Evolutionary conservation across 2,797 vertebrate genomes (phyloP).

Genomic region (Psittacula derbiana): DNA sequence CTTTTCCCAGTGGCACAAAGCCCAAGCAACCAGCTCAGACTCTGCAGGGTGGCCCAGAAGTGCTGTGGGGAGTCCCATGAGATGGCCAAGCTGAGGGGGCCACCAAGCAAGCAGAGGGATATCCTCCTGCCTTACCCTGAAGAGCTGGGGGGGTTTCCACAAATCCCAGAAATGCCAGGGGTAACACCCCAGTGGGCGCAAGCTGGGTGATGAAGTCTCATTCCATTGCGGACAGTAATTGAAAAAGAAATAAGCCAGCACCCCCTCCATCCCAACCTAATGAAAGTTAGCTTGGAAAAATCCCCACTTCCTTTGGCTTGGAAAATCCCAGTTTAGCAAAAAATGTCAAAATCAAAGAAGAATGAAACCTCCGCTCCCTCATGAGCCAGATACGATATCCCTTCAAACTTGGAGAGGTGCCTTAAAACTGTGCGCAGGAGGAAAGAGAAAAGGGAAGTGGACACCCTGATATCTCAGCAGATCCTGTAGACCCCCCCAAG

Average conservation of each 20-base stretch:
- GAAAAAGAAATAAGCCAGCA: background rate
- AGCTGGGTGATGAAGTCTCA: background rate
- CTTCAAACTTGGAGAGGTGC: background rate
- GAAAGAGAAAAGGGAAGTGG: background rate
- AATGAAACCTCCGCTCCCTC: background rate
- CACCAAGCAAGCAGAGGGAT: accelerated
- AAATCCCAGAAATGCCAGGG: accelerated
- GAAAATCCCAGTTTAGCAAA: background rate
- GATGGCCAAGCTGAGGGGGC: background rate
- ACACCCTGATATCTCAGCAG: background rate
- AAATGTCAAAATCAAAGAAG: background rate
- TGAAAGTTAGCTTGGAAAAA: background rate
- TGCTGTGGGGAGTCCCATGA: accelerated
- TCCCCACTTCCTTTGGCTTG: background rate
- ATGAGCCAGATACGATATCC: background rate
- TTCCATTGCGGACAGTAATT: background rate
- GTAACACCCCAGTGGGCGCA: accelerated
- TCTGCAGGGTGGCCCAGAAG: background rate
- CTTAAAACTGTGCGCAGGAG: background rate
- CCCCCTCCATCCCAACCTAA: background rate
- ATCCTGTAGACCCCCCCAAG: background rate
- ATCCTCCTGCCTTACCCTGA: background rate
- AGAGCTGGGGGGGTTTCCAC: background rate
- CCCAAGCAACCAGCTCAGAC: background rate
- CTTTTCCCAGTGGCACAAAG: accelerated